Percentiles rank a stretch among this genome's conserved stretches.
Evolutionary conservation across 2,113 vertebrate genomes (phyloP).

Genomic region (Dasyornis broadbenti): DNA sequence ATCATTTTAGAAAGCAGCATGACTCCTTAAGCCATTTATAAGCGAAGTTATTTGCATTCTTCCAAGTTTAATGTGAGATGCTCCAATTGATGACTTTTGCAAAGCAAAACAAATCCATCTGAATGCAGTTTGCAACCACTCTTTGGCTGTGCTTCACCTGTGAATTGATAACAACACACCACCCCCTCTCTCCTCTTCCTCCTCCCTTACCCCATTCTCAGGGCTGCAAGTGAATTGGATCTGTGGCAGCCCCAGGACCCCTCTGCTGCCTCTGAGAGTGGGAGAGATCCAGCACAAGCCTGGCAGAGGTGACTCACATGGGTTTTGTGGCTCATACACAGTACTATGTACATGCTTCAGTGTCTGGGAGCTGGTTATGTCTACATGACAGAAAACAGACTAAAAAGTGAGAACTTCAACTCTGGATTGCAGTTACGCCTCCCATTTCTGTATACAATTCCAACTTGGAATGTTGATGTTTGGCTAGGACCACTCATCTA

Average conservation of each 20-base stretch:
- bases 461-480: neutral
- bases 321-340: neutral
- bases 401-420: neutral
- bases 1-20: neutral
- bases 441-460: neutral
- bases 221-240: neutral
- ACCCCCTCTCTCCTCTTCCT: neutral
- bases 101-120: neutral
- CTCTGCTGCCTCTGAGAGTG: accelerated
- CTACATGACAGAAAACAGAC: neutral
- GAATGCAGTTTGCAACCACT: neutral
- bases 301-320: neutral
- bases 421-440: neutral
- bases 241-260: neutral
- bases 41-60: neutral
- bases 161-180: neutral
- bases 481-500: neutral
- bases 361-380: neutral
- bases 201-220: neutral
- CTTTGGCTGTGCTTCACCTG: neutral
- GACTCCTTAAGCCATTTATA: neutral
- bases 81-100: neutral
- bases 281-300: neutral
- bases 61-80: neutral
- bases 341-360: neutral